Conservation (phyloP, 2,888 invertebrate genomes). For the Drymonia ruficornis region DNA sequence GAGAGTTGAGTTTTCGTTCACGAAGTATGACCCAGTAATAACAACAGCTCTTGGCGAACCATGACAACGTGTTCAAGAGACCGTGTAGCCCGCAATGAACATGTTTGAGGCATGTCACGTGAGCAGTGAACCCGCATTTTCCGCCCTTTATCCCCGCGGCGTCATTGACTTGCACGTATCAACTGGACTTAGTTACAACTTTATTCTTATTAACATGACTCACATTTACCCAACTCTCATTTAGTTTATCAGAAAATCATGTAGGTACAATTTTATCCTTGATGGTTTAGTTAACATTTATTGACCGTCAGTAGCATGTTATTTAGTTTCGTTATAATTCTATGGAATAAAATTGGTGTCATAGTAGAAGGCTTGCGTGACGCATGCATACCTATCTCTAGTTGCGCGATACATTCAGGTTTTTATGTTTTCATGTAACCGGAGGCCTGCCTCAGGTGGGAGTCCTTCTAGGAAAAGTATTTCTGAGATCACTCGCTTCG, state of each 20-base stretch:
- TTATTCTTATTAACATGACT: background rate
- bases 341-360: constrained; percentile 6
- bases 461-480: constrained; percentile 34
- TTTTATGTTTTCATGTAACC: constrained; percentile 32
- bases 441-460: constrained; percentile 34
- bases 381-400: constrained; percentile 11
- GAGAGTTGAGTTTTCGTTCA: constrained; percentile 32
- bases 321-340: constrained; percentile 2
- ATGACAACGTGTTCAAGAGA: constrained; percentile 59
- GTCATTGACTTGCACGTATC: background rate
- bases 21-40: constrained; percentile 30
- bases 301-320: background rate
- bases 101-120: constrained; percentile 1
- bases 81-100: constrained; percentile 34
- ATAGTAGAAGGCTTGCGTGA: constrained; percentile 15
- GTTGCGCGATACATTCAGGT: constrained; percentile 13
- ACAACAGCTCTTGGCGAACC: constrained; percentile 36
- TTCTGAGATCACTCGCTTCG: constrained; percentile 29
- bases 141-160: background rate
- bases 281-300: background rate
- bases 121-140: constrained; percentile 2
- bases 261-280: constrained; percentile 1
- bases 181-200: background rate
- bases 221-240: background rate
- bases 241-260: background rate